A percentile compares a stretch with the other conserved stretches of the same genome.
These are phyloP conservation scores for Parascotia fuliginaria DNA, from an alignment of 2,888 invertebrate genomes.

Conservation along the genomic window DNA sequence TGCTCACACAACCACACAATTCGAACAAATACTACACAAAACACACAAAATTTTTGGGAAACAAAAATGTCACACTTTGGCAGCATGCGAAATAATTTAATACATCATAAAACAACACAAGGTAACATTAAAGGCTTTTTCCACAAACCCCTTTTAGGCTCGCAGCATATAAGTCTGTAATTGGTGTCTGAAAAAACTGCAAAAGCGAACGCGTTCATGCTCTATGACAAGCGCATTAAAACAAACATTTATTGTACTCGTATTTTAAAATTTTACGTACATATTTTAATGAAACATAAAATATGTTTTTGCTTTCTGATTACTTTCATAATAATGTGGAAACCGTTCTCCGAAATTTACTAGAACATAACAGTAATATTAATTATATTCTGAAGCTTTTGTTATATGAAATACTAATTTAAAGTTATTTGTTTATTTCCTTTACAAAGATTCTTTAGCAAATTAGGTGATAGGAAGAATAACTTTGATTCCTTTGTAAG, in stretches of 20 bases:
- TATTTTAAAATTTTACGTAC: neutral
- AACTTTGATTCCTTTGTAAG: too few relatives aligned
- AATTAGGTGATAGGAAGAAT: too few relatives aligned
- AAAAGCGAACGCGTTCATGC: slow-evolving; percentile 9
- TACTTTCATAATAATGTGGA: neutral
- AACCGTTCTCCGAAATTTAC: neutral
- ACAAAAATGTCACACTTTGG: slow-evolving; percentile 1
- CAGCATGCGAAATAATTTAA: slow-evolving; percentile 6
- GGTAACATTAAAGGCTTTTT: slow-evolving; percentile 21
- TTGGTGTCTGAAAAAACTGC: slow-evolving; percentile 28
- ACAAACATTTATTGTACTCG: too few relatives aligned
- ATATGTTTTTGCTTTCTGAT: neutral
- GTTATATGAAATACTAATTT: too few relatives aligned
- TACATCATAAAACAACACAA: slow-evolving; percentile 88
- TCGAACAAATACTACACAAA: neutral
- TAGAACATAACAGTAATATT: too few relatives aligned
- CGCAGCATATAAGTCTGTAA: slow-evolving; percentile 28
- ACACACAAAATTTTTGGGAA: neutral
- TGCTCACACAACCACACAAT: neutral
- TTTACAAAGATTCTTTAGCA: too few relatives aligned
- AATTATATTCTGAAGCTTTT: too few relatives aligned
- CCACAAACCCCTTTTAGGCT: slow-evolving; percentile 13
- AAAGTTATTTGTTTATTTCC: too few relatives aligned
- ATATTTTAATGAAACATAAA: neutral
- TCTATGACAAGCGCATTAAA: slow-evolving; percentile 8